These are phyloP conservation scores for Drosophila testacea DNA, from an alignment of 2,888 invertebrate genomes.

Conservation along the genomic window DNA sequence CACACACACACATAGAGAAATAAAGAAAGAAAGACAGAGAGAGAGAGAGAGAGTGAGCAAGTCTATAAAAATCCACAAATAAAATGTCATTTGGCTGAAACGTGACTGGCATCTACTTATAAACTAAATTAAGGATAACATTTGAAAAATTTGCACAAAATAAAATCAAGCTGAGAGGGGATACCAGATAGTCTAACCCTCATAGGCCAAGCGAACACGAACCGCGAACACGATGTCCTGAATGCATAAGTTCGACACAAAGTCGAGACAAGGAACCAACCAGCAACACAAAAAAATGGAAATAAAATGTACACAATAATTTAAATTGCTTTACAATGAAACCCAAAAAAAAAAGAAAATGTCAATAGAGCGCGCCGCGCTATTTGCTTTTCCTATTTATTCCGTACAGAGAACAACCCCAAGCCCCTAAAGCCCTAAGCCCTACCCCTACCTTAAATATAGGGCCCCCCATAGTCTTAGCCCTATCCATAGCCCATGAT, in stretches of 20 bases:
- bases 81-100: constrained; percentile 83
- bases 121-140: constrained; percentile 82
- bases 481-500: constrained; percentile 17
- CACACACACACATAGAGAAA: constrained; percentile 21
- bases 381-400: constrained; percentile 73
- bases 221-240: constrained; percentile 73
- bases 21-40: not conserved
- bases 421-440: not conserved
- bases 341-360: constrained; percentile 65
- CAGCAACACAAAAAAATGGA: constrained; percentile 40
- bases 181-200: constrained; percentile 8
- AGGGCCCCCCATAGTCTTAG: not conserved
- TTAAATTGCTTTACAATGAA: constrained; percentile 81
- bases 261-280: constrained; percentile 4
- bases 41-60: constrained; percentile 29
- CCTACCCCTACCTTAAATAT: not conserved
- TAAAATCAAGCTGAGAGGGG: constrained; percentile 67
- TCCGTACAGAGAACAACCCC: constrained; percentile 16
- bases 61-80: constrained; percentile 80
- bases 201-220: constrained; percentile 45
- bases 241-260: constrained; percentile 70
- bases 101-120: constrained; percentile 81
- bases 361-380: constrained; percentile 69
- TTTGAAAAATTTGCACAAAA: constrained; percentile 81
- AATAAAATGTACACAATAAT: constrained; percentile 77